These are phyloP conservation scores for Cranoglanis bouderius DNA, from an alignment of 2,113 vertebrate genomes.

Conservation along the genomic window DNA sequence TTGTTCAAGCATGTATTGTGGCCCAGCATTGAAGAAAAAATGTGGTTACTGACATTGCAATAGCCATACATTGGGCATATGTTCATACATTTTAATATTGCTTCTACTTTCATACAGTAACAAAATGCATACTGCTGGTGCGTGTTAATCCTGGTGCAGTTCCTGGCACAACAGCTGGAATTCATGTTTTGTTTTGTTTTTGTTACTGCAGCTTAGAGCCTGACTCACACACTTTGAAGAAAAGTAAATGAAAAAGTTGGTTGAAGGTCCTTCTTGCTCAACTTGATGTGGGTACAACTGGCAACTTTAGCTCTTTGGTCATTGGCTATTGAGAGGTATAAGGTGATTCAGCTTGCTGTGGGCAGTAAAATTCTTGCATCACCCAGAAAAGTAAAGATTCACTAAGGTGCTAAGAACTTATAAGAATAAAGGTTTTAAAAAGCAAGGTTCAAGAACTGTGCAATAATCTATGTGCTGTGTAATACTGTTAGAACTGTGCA, in stretches of 20 bases:
- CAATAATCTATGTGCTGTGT: not conserved
- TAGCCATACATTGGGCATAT: not conserved
- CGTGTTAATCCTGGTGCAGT: not conserved
- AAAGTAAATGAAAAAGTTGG: not conserved
- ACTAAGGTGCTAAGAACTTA: not conserved
- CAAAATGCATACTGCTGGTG: not conserved
- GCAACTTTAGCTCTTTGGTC: not conserved
- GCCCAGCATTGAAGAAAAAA: not conserved
- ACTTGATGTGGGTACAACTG: not conserved
- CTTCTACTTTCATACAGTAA: not conserved
- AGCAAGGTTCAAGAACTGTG: not conserved
- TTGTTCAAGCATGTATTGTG: not conserved
- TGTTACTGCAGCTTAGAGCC: conserved; percentile 26
- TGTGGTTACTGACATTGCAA: too few species aligned
- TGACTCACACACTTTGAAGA: not conserved
- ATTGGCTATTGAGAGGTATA: not conserved
- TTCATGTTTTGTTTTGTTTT: conserved; percentile 18
- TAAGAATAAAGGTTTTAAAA: not conserved
- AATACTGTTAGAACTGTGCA: not conserved
- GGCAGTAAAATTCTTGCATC: not conserved
- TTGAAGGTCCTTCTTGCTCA: not conserved
- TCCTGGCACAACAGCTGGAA: conserved; percentile 31
- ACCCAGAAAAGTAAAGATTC: not conserved
- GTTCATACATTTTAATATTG: not conserved
- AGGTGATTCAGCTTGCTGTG: not conserved